These are phyloP conservation scores for Paedocypris sp. DNA, from an alignment of 2,113 vertebrate species.

Conservation along the genomic window DNA sequence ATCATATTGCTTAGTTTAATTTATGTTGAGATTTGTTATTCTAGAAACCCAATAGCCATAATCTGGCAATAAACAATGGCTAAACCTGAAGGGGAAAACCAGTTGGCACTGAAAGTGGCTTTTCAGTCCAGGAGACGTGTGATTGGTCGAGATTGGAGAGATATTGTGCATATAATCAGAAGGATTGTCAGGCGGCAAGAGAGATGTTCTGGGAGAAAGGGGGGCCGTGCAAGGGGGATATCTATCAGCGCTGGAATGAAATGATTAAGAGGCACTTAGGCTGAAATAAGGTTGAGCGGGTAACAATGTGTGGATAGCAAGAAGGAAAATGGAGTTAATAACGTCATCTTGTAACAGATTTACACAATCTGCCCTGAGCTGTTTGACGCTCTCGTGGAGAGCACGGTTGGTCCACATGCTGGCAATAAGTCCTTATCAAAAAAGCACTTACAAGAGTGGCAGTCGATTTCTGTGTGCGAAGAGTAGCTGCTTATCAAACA, in stretches of 20 bases:
- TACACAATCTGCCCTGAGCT: constrained; percentile 25
- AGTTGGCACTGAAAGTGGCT: too few relatives aligned
- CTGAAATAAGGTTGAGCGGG: constrained; percentile 38
- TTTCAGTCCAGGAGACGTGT: too few relatives aligned
- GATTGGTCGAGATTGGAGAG: constrained; percentile 62
- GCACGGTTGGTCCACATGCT: neutral
- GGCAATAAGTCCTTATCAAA: constrained; percentile 7
- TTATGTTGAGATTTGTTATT: too few relatives aligned
- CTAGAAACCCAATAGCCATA: too few relatives aligned
- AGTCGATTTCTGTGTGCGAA: too few relatives aligned
- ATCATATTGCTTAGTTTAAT: too few relatives aligned
- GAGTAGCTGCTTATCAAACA: too few relatives aligned
- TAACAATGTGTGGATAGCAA: constrained; percentile 29
- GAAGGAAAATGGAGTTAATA: constrained; percentile 13
- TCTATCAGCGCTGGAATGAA: constrained; percentile 32
- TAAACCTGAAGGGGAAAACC: too few relatives aligned
- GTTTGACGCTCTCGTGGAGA: constrained; percentile 1
- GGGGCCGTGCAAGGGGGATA: constrained; percentile 8
- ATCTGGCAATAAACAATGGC: too few relatives aligned
- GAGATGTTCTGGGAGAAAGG: constrained; percentile 38
- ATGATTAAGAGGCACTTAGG: constrained; percentile 49
- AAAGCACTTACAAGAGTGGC: neutral
- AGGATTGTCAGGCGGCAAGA: constrained; percentile 43
- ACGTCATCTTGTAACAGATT: constrained; percentile 20
- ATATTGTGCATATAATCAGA: constrained; percentile 64